phyloP scores from a whole-genome alignment of 2,797 vertebrate genomes.

The Hemitrygon akajei region DNA sequence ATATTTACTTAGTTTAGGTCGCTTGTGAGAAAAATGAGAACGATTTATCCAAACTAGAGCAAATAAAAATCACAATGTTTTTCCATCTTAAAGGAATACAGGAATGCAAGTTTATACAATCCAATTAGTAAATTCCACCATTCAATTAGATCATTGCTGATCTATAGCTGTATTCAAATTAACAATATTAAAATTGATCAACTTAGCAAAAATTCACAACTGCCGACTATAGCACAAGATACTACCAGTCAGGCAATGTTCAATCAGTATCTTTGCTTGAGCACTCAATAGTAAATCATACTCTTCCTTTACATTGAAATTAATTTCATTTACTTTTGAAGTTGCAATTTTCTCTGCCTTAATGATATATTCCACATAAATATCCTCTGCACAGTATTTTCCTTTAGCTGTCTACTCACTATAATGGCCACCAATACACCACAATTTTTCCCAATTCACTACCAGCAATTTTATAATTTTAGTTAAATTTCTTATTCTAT shows the following conservation, averaged over 20 bases:
- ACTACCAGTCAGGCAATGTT: background rate
- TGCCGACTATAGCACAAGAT: background rate
- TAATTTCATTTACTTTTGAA: background rate
- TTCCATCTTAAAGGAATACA: background rate
- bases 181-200: background rate
- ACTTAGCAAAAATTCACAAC: background rate
- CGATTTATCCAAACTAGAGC: background rate
- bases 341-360: background rate
- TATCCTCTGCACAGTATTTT: background rate
- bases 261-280: background rate
- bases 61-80: background rate
- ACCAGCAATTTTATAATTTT: background rate
- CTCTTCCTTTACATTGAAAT: background rate
- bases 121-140: background rate
- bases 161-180: background rate
- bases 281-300: background rate
- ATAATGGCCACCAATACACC: background rate
- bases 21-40: background rate
- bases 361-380: background rate
- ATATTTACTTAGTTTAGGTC: background rate
- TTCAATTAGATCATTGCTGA: background rate
- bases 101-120: background rate
- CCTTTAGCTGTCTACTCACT: background rate
- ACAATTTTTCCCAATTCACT: background rate
- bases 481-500: background rate